These are phyloP conservation scores for Crenichthys baileyi DNA, from an alignment of 2,797 vertebrate species.

Conservation along the genomic window DNA sequence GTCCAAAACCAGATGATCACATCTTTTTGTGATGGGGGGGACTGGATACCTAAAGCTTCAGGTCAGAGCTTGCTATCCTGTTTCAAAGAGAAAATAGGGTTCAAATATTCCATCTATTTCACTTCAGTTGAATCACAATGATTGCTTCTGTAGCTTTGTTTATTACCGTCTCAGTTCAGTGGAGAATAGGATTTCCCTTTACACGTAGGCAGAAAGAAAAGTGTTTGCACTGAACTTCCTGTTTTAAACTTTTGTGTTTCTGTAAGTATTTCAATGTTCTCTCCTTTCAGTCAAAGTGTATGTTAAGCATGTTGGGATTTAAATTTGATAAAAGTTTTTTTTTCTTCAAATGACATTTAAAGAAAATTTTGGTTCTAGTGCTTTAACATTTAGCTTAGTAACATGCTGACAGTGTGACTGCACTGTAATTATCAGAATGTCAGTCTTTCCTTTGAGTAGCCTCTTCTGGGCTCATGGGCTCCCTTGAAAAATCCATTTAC, in stretches of 20 bases:
- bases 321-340: not conserved
- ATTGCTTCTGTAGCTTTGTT: not conserved
- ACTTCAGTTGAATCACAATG: not conserved
- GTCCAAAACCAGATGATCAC: not conserved
- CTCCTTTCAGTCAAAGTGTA: not conserved
- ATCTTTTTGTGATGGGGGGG: not conserved
- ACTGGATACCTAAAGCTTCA: not conserved
- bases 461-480: not conserved
- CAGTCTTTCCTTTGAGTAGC: not conserved
- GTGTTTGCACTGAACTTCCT: slow-evolving; percentile 1
- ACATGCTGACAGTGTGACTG: not conserved
- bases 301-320: not conserved
- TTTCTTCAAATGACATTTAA: not conserved
- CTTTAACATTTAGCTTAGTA: not conserved
- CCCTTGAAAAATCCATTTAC: not conserved
- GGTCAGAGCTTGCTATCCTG: not conserved
- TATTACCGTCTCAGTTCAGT: not conserved
- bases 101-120: slow-evolving; percentile 3
- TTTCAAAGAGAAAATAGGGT: slow-evolving; percentile 3
- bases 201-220: not conserved
- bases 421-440: not conserved
- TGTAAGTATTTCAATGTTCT: not conserved
- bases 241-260: not conserved
- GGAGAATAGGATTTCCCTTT: not conserved
- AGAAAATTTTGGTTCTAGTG: not conserved